These are phyloP conservation scores for Cirrhinus mrigala DNA, from an alignment of 2,797 vertebrate genomes.

Conservation along the genomic window DNA sequence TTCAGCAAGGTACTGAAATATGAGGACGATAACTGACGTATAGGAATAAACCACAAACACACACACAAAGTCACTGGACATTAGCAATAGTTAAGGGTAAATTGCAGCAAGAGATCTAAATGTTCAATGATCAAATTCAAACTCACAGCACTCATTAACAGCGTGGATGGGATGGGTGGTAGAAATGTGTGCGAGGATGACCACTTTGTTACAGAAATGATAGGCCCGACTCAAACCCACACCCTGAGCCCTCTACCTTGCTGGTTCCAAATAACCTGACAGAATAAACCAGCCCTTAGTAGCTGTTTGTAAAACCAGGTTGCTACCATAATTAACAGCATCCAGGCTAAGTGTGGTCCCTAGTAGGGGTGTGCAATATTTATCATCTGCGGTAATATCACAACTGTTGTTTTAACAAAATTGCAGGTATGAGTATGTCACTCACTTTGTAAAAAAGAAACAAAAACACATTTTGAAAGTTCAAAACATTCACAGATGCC, in stretches of 20 bases:
- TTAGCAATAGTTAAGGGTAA: conserved; percentile 40
- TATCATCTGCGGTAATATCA: neutral
- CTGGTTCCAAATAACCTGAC: neutral
- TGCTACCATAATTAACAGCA: neutral
- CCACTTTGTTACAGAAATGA: conserved; percentile 44
- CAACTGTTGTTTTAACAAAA: neutral
- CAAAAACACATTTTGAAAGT: neutral
- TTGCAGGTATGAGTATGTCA: neutral
- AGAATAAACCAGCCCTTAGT: neutral
- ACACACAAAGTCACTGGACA: neutral
- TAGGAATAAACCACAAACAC: neutral
- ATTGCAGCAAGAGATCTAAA: conserved; percentile 3
- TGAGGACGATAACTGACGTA: neutral
- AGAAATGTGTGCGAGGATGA: neutral
- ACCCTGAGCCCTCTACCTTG: conserved; percentile 12
- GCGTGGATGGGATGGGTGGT: conserved; percentile 37
- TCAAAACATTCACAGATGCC: neutral
- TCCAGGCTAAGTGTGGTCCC: neutral
- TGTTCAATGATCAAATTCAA: conserved; percentile 19
- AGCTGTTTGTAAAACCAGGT: neutral
- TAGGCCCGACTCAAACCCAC: conserved; percentile 48
- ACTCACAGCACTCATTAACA: conserved; percentile 42
- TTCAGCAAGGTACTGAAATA: neutral
- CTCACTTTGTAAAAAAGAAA: neutral
- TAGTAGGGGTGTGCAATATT: neutral